phyloP scores from a whole-genome alignment of 2,113 vertebrate species.

The Heterochromis multidens region DNA sequence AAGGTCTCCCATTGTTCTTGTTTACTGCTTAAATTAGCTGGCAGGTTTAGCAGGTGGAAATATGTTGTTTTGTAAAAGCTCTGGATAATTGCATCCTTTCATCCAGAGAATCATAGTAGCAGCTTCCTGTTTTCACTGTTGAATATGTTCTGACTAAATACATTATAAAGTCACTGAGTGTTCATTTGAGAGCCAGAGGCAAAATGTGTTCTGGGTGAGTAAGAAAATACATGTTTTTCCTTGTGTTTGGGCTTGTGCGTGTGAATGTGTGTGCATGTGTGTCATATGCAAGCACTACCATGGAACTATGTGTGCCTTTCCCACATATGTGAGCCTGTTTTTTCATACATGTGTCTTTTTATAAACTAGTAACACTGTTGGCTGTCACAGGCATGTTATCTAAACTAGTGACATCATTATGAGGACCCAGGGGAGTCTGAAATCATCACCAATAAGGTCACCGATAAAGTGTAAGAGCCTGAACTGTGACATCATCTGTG shows the following conservation, averaged over 20 bases:
- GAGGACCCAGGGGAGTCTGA: neutral
- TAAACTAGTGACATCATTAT: neutral
- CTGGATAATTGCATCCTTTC: neutral
- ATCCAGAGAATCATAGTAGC: neutral
- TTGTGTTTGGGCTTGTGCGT: neutral
- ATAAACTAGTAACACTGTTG: neutral
- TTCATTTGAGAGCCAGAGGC: conserved; percentile 24
- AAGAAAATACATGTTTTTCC: neutral
- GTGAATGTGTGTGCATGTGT: neutral
- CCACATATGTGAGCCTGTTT: neutral
- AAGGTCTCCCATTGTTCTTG: neutral
- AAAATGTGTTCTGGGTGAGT: conserved; percentile 1
- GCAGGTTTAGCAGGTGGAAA: neutral
- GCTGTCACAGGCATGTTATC: neutral
- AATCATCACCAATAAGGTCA: neutral
- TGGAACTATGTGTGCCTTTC: neutral
- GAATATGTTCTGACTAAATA: conserved; percentile 33
- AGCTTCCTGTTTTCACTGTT: conserved; percentile 29
- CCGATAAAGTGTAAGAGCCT: neutral
- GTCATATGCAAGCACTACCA: neutral
- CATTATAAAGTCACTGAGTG: conserved; percentile 44
- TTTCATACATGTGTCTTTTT: neutral
- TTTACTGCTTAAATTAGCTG: neutral
- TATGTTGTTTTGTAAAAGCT: conserved; percentile 1
- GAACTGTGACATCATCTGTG: neutral